phyloP scores from a whole-genome alignment of 2,113 vertebrate genomes.

The Zosterops hypoxanthus region DNA sequence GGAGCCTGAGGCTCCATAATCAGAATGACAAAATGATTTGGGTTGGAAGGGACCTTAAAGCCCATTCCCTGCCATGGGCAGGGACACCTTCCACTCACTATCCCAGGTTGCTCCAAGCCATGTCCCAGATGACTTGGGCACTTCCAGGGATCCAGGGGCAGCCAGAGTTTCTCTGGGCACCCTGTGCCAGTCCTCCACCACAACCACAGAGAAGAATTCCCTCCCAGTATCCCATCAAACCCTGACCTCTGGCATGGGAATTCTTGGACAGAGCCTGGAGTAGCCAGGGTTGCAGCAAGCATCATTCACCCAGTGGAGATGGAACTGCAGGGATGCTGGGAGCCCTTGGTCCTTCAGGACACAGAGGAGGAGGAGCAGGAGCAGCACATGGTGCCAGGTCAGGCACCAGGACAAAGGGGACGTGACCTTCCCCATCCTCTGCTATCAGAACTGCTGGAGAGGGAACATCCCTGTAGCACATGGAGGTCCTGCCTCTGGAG shows the following conservation, averaged over 20 bases:
- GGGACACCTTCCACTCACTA: accelerated
- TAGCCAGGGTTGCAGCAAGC: neutral
- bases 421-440: neutral
- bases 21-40: neutral
- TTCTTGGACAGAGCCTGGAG: neutral
- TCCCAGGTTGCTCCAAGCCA: accelerated
- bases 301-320: accelerated
- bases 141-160: neutral
- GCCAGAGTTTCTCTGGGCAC: neutral
- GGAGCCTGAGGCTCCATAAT: neutral
- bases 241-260: neutral
- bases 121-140: accelerated
- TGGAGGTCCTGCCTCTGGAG: neutral
- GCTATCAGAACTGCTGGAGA: accelerated
- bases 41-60: neutral
- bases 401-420: accelerated
- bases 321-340: neutral
- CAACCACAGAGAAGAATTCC: neutral
- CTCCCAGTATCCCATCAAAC: neutral
- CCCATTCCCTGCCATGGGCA: neutral
- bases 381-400: neutral
- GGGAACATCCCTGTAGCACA: conserved; percentile 7
- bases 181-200: neutral
- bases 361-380: neutral
- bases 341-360: neutral